Conservation (phyloP, 2,797 vertebrate genomes). For the Micromesistius poutassou region DNA sequence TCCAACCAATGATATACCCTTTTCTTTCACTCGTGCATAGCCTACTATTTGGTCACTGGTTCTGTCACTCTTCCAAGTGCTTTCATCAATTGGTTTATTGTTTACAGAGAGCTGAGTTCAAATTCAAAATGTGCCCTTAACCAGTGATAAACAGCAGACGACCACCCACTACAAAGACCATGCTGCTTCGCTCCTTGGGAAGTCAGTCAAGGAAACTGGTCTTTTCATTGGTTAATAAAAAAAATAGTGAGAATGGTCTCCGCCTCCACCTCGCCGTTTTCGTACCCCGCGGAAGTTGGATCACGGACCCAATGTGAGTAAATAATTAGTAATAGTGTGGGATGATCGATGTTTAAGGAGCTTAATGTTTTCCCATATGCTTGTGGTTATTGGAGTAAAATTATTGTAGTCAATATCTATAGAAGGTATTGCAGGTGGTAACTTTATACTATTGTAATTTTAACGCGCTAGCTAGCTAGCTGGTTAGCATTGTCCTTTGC, state of each 20-base stretch:
- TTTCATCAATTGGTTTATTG: constrained; percentile 49
- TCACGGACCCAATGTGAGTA: neutral
- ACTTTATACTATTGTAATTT: neutral
- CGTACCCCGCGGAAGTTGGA: constrained; percentile 64
- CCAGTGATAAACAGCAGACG: neutral
- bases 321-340: neutral
- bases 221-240: constrained; percentile 47
- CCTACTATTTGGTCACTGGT: constrained; percentile 10
- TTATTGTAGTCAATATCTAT: neutral
- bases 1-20: constrained; percentile 5
- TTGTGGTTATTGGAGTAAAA: constrained; percentile 14
- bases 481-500: constrained; percentile 48
- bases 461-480: constrained; percentile 50
- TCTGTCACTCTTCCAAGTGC: constrained; percentile 24
- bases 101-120: constrained; percentile 47
- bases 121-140: constrained; percentile 54
- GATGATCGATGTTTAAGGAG: neutral
- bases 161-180: neutral
- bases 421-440: neutral
- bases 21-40: neutral
- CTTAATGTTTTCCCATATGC: neutral
- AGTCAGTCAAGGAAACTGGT: constrained; percentile 18
- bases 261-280: neutral
- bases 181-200: constrained; percentile 37
- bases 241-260: constrained; percentile 4